Percentiles rank a stretch among this genome's conserved stretches.
These are phyloP conservation scores for Diplazon laetatorius DNA, from an alignment of 2,888 invertebrate species.

Conservation along the genomic window DNA sequence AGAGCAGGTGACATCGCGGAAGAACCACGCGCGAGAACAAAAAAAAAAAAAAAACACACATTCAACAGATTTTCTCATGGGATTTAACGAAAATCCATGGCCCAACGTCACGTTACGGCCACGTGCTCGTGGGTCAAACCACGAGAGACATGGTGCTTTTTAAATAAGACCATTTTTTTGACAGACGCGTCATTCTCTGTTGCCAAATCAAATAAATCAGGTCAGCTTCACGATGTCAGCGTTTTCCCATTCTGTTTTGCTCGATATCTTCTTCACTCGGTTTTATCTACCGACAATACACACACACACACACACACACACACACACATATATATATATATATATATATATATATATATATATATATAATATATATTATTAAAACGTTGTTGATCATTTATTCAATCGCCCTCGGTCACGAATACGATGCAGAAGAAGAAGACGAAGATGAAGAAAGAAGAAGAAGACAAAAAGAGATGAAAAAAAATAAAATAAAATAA, in stretches of 20 bases:
- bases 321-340: too few species aligned
- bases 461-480: too few species aligned
- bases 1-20: too few species aligned
- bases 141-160: background rate
- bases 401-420: constrained; percentile 39
- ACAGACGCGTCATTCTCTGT: constrained; percentile 3
- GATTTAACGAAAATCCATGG: background rate
- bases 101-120: background rate
- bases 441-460: too few species aligned
- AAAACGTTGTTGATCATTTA: constrained; percentile 32
- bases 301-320: too few species aligned
- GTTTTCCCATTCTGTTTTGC: constrained; percentile 5
- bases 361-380: background rate
- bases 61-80: background rate
- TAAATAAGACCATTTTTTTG: background rate
- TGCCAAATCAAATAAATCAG: constrained; percentile 21
- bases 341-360: too few species aligned
- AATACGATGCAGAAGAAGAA: background rate
- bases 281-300: too few species aligned
- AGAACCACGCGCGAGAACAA: too few species aligned
- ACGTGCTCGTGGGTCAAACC: constrained; percentile 21
- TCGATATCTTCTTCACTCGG: constrained; percentile 2
- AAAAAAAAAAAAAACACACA: too few species aligned
- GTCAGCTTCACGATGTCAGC: background rate
- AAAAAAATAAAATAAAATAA: too few species aligned